These are phyloP conservation scores for Salticus scenicus DNA, from an alignment of 2,888 invertebrate species.

Conservation along the genomic window DNA sequence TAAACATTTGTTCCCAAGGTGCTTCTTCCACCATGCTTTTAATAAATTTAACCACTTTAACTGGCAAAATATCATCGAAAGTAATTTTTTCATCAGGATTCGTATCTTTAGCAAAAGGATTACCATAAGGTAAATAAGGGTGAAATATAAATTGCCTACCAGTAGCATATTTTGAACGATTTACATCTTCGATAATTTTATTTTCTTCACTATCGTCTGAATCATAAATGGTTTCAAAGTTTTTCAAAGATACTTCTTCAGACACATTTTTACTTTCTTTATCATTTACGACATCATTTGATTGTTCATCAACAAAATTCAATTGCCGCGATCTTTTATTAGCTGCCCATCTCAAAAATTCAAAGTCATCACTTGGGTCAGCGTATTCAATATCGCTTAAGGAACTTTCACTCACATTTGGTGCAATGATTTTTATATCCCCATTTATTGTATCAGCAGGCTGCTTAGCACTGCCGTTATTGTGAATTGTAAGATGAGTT, in stretches of 20 bases:
- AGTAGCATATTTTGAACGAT: not conserved
- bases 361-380: not conserved
- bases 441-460: not conserved
- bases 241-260: not conserved
- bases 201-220: not conserved
- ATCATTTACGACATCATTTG: not conserved
- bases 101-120: slow-evolving; percentile 46
- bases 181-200: not conserved
- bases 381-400: not conserved
- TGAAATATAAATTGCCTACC: slow-evolving; percentile 46
- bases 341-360: no score
- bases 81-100: slow-evolving; percentile 55
- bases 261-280: not conserved
- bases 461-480: not conserved
- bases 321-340: no score
- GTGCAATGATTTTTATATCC: not conserved
- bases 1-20: slow-evolving; percentile 62
- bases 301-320: not conserved
- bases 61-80: slow-evolving; percentile 37
- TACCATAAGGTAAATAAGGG: slow-evolving; percentile 26
- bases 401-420: not conserved
- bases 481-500: not conserved
- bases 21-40: slow-evolving; percentile 64
- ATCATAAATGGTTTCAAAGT: no score
- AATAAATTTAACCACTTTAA: slow-evolving; percentile 63